A percentile compares a stretch with the other conserved stretches of the same genome.
Conservation (phyloP, 2,888 invertebrate species). For the Aphidoletes aphidimyza region DNA sequence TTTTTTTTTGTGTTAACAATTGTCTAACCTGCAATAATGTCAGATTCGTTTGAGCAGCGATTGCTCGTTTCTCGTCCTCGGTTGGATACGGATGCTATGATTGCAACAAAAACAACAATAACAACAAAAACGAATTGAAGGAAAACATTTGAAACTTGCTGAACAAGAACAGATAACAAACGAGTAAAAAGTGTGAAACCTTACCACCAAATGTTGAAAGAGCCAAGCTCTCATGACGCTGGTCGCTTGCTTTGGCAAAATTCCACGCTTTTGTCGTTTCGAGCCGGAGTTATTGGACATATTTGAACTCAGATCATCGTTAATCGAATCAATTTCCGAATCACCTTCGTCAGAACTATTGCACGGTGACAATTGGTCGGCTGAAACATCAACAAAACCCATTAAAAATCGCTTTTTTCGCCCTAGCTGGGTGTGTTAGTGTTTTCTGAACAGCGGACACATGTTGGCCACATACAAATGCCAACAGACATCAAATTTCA, state of each 20-base stretch:
- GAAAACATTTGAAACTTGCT: not conserved
- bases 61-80: conserved; percentile 91
- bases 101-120: not conserved
- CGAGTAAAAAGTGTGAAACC: not conserved
- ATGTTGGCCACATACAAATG: too few species aligned
- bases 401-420: conserved; percentile 50
- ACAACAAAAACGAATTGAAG: not conserved
- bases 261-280: conserved; percentile 84
- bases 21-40: conserved; percentile 77
- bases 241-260: conserved; percentile 94
- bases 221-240: conserved; percentile 97
- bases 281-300: conserved; percentile 66
- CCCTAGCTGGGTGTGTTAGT: not conserved
- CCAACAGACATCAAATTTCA: not conserved
- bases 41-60: conserved; percentile 88
- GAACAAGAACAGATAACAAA: not conserved
- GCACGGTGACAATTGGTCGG: conserved; percentile 71
- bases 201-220: conserved; percentile 93
- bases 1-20: not conserved
- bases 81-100: conserved; percentile 94
- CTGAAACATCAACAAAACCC: not conserved
- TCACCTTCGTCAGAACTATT: conserved; percentile 62
- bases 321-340: conserved; percentile 71
- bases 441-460: too few species aligned
- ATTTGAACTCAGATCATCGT: conserved; percentile 70